A percentile compares a stretch with the other conserved stretches of the same genome.
Evolutionary conservation across 2,797 vertebrate genomes (phyloP).

Genomic region (Halcyon chelicuti): DNA sequence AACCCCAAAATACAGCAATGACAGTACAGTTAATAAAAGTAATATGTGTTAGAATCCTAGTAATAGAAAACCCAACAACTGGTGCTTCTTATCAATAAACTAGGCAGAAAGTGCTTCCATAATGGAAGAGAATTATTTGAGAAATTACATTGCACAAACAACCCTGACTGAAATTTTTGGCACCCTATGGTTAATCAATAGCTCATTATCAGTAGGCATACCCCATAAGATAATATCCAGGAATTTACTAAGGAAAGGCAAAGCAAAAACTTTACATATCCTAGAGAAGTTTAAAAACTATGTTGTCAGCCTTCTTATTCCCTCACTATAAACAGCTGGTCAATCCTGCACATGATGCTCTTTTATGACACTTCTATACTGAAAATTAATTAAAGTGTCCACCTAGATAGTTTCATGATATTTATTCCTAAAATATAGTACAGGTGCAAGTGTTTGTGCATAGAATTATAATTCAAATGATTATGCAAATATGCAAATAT

Average conservation of each 20-base stretch:
- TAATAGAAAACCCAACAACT: constrained; percentile 15
- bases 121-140: neutral
- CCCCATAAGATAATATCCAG: neutral
- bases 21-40: neutral
- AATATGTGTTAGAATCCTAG: neutral
- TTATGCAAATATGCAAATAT: neutral
- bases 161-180: neutral
- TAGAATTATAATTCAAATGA: neutral
- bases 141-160: neutral
- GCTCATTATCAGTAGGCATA: neutral
- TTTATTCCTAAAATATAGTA: neutral
- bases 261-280: neutral
- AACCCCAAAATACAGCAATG: neutral
- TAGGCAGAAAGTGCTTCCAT: neutral
- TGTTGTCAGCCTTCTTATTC: neutral
- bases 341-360: neutral
- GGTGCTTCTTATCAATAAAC: neutral
- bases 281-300: neutral
- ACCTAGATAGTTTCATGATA: neutral
- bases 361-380: neutral
- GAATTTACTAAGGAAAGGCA: neutral
- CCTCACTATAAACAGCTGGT: neutral
- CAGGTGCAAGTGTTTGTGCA: neutral
- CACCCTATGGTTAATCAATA: neutral
- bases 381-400: neutral